Percentiles rank a stretch among this genome's conserved stretches.
Conservation (phyloP, 2,797 vertebrate genomes). For the Corythornis leucogaster region DNA sequence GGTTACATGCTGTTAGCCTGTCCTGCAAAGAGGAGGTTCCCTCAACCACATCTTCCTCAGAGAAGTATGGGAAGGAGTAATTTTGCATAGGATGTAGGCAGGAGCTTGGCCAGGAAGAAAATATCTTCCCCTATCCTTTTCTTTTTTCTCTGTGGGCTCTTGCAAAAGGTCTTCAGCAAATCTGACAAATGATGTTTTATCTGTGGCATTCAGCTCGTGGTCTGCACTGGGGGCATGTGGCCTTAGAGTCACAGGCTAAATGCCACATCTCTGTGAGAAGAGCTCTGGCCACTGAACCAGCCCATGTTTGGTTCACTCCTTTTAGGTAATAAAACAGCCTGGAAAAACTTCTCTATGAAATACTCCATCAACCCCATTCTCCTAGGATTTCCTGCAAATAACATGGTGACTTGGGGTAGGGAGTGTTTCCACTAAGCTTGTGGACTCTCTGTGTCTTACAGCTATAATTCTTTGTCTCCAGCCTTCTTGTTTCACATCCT, state of each 20-base stretch:
- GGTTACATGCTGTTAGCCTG: neutral
- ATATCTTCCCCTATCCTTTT: neutral
- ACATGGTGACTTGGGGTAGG: neutral
- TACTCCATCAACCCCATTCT: neutral
- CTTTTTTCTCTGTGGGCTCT: neutral
- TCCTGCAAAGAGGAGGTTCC: neutral
- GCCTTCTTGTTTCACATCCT: conserved; percentile 39
- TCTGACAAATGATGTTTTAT: neutral
- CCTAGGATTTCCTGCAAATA: neutral
- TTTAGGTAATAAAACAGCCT: neutral
- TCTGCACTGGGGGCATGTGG: neutral
- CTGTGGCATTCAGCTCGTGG: neutral
- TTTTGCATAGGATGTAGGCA: neutral
- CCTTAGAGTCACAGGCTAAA: neutral
- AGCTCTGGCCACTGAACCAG: neutral
- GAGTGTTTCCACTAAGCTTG: neutral
- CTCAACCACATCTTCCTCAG: neutral
- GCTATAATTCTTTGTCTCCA: neutral
- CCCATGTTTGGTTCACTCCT: neutral
- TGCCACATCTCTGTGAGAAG: neutral
- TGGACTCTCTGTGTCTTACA: neutral
- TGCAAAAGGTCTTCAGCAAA: neutral
- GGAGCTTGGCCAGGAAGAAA: neutral
- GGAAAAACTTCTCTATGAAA: neutral
- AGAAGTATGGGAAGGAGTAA: neutral